phyloP scores from a whole-genome alignment of 23 tunicate genomes.

The Halocynthia aurantium region DNA sequence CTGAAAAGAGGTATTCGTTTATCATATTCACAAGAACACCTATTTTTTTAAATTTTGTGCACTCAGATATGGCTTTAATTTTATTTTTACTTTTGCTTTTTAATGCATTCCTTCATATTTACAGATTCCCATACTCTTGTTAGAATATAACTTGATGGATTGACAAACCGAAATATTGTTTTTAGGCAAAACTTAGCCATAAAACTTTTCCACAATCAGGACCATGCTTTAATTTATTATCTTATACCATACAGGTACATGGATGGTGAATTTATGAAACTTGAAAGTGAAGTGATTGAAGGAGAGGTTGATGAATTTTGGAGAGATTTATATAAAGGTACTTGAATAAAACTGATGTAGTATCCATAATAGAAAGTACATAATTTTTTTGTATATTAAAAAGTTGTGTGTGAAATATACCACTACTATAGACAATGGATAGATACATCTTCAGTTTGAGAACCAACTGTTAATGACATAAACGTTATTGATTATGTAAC shows the following conservation, averaged over 20 bases:
- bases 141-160: too few species aligned
- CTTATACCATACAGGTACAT: conserved; percentile 29
- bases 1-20: conserved; percentile 46
- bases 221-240: neutral
- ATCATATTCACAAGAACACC: neutral
- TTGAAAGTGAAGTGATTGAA: conserved; percentile 94
- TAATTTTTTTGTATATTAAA: too few species aligned
- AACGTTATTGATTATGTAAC: too few species aligned
- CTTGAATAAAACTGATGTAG: too few species aligned
- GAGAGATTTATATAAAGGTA: conserved; percentile 94
- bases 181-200: neutral
- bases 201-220: neutral
- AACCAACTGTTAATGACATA: too few species aligned
- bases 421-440: too few species aligned
- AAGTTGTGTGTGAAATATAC: too few species aligned
- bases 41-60: neutral
- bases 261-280: conserved; percentile 95
- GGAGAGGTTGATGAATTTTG: conserved; percentile 95
- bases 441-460: too few species aligned
- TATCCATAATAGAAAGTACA: too few species aligned
- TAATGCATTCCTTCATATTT: too few species aligned
- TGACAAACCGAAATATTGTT: neutral
- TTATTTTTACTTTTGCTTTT: neutral
- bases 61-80: neutral
- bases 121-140: too few species aligned